Evolutionary conservation across 2,113 vertebrate species (phyloP).

Genomic region (Anhinga rufa): DNA sequence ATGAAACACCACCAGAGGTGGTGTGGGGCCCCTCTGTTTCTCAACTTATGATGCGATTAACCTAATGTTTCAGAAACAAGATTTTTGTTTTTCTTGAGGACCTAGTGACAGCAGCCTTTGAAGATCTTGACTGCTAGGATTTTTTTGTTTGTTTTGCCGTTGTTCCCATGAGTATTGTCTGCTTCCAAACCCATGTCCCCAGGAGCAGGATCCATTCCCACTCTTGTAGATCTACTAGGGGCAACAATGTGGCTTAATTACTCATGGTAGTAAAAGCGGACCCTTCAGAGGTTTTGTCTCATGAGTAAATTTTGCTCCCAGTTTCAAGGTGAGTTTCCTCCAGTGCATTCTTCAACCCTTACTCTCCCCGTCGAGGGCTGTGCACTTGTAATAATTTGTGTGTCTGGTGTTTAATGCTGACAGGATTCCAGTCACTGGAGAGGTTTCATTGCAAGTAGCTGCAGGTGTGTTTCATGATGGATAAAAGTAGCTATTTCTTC

Average conservation of each 20-base stretch:
- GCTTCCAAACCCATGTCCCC: background rate
- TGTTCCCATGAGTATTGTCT: background rate
- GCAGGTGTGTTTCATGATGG: constrained; percentile 77
- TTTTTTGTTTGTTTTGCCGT: background rate
- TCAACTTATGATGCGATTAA: too few species aligned
- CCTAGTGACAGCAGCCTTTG: background rate
- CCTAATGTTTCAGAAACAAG: background rate
- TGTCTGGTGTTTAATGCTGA: constrained; percentile 85
- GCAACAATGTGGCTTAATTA: background rate
- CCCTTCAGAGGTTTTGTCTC: constrained; percentile 63
- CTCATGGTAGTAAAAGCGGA: constrained; percentile 23
- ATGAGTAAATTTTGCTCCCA: constrained; percentile 71
- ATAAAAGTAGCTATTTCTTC: constrained; percentile 67
- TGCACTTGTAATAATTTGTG: constrained; percentile 75
- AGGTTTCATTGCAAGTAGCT: constrained; percentile 83
- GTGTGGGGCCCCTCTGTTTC: background rate
- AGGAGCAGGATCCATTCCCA: background rate
- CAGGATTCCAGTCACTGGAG: constrained; percentile 83
- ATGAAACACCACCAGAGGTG: background rate
- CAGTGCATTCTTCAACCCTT: constrained; percentile 68
- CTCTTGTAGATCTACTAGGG: background rate
- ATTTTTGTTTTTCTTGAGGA: background rate
- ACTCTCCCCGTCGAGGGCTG: constrained; percentile 62
- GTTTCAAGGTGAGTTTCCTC: constrained; percentile 75
- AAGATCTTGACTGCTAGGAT: background rate